Evolutionary conservation across 2,888 invertebrate species (phyloP), one percentile per base, ranked within the genome.

Genomic region (Petrolisthes cinctipes): DNA sequence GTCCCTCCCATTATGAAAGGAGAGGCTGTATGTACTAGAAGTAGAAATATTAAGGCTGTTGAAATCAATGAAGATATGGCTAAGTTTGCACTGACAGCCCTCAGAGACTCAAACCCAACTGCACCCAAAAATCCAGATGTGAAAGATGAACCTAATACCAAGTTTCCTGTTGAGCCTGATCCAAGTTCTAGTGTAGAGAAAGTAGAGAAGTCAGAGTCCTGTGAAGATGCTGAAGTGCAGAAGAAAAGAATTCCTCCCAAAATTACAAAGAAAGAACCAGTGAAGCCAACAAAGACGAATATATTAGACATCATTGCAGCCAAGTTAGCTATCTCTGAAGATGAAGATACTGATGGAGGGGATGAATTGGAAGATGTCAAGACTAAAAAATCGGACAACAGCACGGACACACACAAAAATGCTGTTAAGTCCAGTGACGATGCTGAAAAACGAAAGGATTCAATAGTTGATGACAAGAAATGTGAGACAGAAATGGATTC

Each of bases 291-390:
- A 37, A 89, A 89, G 79, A 85, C 57, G 76, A 90, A 87, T 68
- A 90, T 90, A 23, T 56, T 90, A n/a, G 90, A 90, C 61, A 90
- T 90, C 54, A 86, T 90, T 79, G 82, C 90, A 78, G 88, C 89
- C 61, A 90, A 90, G 76, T 57, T 90, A 17, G 87, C 89, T 17
- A 87, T 89, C 79, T 85, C 87, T 51, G 87, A 87, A 73, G 85
- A 79, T 51, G 87, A 89, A 5, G 83, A 83, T 7, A 82, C 81
- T 68, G 88, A 85, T 54, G 82, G 66, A 20, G 79, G 81, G n/a
- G 86, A 86, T 11, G 86, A 82, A 76, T 37, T 17, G 11, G 51
- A 75, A 61, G 57, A 51, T 7, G 57, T 17, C 7, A 61, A 54
- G 37, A 37, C n/a, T 54, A 23, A 20, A n/a, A 20, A 79, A 56